A percentile compares a stretch with the other conserved stretches of the same genome.
Evolutionary conservation across 2,888 invertebrate genomes (phyloP).

Genomic region (Rhorus exstirpatorius): DNA sequence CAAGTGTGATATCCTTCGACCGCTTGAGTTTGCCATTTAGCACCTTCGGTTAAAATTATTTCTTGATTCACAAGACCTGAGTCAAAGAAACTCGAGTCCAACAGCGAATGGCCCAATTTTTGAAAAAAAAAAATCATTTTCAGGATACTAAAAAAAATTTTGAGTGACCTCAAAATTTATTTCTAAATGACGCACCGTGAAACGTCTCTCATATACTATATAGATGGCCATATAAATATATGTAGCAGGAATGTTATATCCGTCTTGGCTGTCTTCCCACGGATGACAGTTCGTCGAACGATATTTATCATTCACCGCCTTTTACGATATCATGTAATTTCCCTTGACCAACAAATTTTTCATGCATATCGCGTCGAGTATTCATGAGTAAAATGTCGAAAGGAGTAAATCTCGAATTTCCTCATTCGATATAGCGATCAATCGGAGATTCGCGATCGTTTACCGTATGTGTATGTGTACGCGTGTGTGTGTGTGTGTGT

Average conservation of each 20-base stretch:
- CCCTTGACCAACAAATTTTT: conserved; percentile 23
- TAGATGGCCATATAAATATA: neutral
- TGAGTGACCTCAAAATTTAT: too few relatives aligned
- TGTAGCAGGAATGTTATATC: conserved; percentile 13
- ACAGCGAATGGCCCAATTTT: too few relatives aligned
- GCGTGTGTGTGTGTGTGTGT: neutral
- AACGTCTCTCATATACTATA: too few relatives aligned
- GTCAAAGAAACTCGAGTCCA: too few relatives aligned
- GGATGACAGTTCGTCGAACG: conserved; percentile 22
- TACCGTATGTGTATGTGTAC: neutral
- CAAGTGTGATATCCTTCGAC: too few relatives aligned
- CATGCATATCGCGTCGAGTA: neutral
- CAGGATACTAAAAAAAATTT: too few relatives aligned
- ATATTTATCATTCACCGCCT: conserved; percentile 19
- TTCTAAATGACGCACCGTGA: too few relatives aligned
- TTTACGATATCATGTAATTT: conserved; percentile 5
- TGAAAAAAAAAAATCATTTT: too few relatives aligned
- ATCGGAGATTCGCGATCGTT: neutral
- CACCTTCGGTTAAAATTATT: too few relatives aligned
- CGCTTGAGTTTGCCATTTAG: too few relatives aligned
- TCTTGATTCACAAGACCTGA: too few relatives aligned
- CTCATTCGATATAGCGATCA: neutral
- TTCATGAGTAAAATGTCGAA: conserved; percentile 2
- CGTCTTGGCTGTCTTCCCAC: conserved; percentile 52
- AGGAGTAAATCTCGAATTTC: neutral